A percentile compares a stretch with the other conserved stretches of the same genome.
Evolutionary conservation across 2,797 vertebrate species (phyloP).

Genomic region (Loris lydekkerianus): DNA sequence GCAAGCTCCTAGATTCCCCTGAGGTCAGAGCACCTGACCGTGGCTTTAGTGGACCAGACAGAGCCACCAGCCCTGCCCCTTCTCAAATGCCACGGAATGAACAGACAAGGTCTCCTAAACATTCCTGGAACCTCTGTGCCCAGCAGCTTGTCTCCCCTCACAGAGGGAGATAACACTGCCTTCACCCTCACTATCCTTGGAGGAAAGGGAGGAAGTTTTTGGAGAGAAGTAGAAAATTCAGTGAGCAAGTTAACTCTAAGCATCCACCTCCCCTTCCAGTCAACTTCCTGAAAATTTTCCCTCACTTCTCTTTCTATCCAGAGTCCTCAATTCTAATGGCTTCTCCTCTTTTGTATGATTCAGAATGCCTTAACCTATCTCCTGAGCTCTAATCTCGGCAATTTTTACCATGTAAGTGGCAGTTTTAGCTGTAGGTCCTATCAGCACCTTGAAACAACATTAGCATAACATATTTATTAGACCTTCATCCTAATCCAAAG

Average conservation of each 20-base stretch:
- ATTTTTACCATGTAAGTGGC: not conserved
- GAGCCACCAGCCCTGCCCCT: not conserved
- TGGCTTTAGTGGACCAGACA: not conserved
- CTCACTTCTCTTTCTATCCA: not conserved
- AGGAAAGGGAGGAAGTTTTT: not conserved
- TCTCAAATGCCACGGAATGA: accelerated
- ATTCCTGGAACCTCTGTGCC: not conserved
- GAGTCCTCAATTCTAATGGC: not conserved
- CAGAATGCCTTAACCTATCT: not conserved
- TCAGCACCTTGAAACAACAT: not conserved
- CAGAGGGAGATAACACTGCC: not conserved
- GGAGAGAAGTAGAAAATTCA: not conserved
- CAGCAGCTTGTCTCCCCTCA: not conserved
- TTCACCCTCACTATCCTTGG: not conserved
- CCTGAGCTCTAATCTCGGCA: not conserved
- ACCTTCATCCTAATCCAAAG: not conserved
- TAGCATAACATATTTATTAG: not conserved
- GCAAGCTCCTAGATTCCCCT: not conserved
- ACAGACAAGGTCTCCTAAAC: not conserved
- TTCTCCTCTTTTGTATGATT: not conserved
- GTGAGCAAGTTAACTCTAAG: not conserved
- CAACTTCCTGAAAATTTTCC: not conserved
- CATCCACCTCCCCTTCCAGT: not conserved
- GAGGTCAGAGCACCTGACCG: not conserved
- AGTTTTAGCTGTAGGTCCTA: not conserved